These are phyloP conservation scores for Beroe ovata DNA, from an alignment of 37 sponge, comb jelly and placozoan genomes.

Conservation along the genomic window DNA sequence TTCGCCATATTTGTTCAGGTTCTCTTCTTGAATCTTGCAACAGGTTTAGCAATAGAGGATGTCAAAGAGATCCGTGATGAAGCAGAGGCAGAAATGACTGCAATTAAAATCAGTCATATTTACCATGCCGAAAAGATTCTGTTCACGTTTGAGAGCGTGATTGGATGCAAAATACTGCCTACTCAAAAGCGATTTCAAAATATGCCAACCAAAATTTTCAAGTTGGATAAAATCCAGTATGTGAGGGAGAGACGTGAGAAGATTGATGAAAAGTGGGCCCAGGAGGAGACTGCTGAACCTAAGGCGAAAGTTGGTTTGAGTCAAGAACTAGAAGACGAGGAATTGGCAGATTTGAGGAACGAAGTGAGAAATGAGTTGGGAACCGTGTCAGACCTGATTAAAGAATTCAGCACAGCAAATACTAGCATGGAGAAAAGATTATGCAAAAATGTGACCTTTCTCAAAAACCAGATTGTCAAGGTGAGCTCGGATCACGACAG, in stretches of 20 bases:
- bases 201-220: constrained; percentile 22
- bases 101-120: not conserved
- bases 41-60: constrained; percentile 63
- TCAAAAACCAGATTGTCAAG: too few species aligned
- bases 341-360: not conserved
- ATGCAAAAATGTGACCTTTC: not conserved
- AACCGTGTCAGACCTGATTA: not conserved
- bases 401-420: not conserved
- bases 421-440: not conserved
- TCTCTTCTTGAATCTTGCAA: constrained; percentile 33
- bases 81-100: constrained; percentile 44
- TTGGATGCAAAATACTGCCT: not conserved
- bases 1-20: constrained; percentile 57
- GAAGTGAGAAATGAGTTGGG: not conserved
- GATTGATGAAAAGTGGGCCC: not conserved
- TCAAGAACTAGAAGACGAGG: too few species aligned
- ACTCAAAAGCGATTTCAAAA: constrained; percentile 13
- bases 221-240: not conserved
- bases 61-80: not conserved
- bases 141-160: not conserved
- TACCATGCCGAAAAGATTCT: not conserved
- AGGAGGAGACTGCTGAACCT: not conserved
- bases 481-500: too few species aligned
- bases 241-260: not conserved
- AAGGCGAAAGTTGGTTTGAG: too few species aligned